Base-by-base conservation (phyloP, 2,113 vertebrate species). In the Oryzias woworae region DNA sequence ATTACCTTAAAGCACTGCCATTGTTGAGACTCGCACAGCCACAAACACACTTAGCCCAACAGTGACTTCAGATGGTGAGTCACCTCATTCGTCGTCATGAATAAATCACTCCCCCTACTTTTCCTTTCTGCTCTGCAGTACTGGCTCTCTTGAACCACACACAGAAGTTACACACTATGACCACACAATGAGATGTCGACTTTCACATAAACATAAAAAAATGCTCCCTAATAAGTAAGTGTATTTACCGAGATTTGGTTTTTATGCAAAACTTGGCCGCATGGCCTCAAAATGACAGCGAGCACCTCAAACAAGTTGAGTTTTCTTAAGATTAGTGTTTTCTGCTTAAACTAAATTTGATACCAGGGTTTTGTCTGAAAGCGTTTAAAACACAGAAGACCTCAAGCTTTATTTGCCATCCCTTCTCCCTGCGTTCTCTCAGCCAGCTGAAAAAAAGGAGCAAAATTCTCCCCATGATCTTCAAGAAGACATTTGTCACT, bases 401-500 rank as follows among this genome's bases (percentile, higher is more conserved):
- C n/a, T 2, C 41, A 26, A 1, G 48, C 24, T 22, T 66, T 66
- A 53, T 53, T 8, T 0, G 20, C 18, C 13, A 22, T 24, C 17
- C 47, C 12, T 52, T 66, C 2, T 51, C 22, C 24, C 24, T 63
- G 13, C 17, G 31, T 60, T 42, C n/a, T 50, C 13, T 70, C 31
- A 55, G 36, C 47, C 15, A 66, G 57, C 54, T 53, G 26, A 72
- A 28, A 5, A 28, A 5, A 44, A 75, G 67, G 49, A 77, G 44
- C 36, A 62, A 36, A 66, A 53, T 78, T 46, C 53, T 49, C 48
- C 54, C 63, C 61, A 23, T 68, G 10, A 42, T 73, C 58, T 43
- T 65, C 70, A 78, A 83, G 78, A 84, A 77, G 72, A 78, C 69
- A 71, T 83, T 82, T 85, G 78, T 78, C 84, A 75, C 71, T 75